Conservation (phyloP, 2,888 invertebrate genomes). For the Habrosyne pyritoides region DNA sequence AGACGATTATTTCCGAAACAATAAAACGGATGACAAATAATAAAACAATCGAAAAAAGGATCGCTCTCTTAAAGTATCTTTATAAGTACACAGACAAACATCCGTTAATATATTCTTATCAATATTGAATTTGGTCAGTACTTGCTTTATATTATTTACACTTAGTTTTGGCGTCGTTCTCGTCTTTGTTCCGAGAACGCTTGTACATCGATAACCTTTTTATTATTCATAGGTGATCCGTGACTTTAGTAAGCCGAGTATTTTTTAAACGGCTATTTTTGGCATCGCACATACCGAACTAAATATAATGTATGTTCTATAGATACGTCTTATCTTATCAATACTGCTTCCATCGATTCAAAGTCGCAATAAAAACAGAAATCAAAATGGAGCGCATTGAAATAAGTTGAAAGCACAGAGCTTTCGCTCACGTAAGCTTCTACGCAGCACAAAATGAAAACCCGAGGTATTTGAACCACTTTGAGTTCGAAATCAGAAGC, state of each 20-base stretch:
- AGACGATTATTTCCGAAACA: background rate
- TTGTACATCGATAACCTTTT: slow-evolving; percentile 1
- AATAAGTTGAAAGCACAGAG: slow-evolving; percentile 32
- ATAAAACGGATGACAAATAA: background rate
- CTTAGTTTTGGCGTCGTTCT: background rate
- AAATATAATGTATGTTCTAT: background rate
- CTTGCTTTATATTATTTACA: background rate
- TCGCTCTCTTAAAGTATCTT: background rate
- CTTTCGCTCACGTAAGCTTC: slow-evolving; percentile 43
- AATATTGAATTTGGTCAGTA: slow-evolving; percentile 1
- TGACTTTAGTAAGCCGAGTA: background rate
- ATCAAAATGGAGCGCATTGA: slow-evolving; percentile 26
- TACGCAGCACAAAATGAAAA: slow-evolving; percentile 32
- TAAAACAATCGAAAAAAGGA: background rate
- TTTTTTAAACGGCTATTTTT: slow-evolving; percentile 3
- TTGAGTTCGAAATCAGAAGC: slow-evolving; percentile 40
- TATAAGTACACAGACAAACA: background rate
- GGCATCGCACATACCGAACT: background rate
- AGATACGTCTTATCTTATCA: background rate
- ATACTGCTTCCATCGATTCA: slow-evolving; percentile 19
- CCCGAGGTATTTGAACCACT: slow-evolving; percentile 39
- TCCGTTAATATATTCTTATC: background rate
- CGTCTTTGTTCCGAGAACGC: background rate
- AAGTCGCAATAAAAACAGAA: slow-evolving; percentile 31
- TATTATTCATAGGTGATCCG: slow-evolving; percentile 16